Evolutionary conservation across 2,797 vertebrate genomes (phyloP).

Genomic region (Poecile montanus): DNA sequence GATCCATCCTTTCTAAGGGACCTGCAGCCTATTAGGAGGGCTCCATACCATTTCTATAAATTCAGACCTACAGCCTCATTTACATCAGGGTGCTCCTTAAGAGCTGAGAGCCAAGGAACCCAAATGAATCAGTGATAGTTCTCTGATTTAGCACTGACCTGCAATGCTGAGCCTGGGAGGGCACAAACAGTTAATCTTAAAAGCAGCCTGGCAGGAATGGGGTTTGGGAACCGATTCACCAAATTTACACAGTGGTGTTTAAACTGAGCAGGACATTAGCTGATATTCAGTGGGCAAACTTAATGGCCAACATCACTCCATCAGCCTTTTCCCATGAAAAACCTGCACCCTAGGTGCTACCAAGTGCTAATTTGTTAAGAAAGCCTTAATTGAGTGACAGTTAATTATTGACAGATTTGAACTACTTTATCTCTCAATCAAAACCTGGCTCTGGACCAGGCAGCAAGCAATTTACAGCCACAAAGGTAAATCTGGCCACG

Average conservation of each 20-base stretch:
- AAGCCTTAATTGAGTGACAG: slow-evolving; percentile 64
- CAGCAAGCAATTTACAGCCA: slow-evolving; percentile 58
- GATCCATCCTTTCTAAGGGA: background rate
- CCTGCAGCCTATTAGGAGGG: fast-evolving
- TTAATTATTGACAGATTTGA: slow-evolving; percentile 77
- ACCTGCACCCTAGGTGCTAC: slow-evolving; percentile 64
- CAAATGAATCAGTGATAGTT: background rate
- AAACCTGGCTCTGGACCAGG: slow-evolving; percentile 66
- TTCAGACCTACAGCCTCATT: background rate
- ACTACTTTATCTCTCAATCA: slow-evolving; percentile 75
- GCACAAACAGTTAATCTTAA: slow-evolving; percentile 35
- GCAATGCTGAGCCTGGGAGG: background rate
- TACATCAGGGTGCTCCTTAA: background rate
- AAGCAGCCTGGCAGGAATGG: background rate
- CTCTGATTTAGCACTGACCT: background rate
- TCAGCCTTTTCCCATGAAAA: slow-evolving; percentile 61
- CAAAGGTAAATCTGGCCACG: slow-evolving; percentile 61
- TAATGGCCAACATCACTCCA: slow-evolving; percentile 19
- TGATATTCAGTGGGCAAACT: slow-evolving; percentile 18
- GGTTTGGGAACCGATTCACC: slow-evolving; percentile 11
- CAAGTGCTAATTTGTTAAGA: slow-evolving; percentile 70
- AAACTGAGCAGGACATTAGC: slow-evolving; percentile 36
- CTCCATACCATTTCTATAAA: background rate
- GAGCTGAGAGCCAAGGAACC: background rate
- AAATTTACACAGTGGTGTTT: slow-evolving; percentile 5